Evolutionary conservation across 1,140 invertebrate species (phyloP), one percentile per base, ranked within the genome.

Genomic region (Drosophila navojoa): DNA sequence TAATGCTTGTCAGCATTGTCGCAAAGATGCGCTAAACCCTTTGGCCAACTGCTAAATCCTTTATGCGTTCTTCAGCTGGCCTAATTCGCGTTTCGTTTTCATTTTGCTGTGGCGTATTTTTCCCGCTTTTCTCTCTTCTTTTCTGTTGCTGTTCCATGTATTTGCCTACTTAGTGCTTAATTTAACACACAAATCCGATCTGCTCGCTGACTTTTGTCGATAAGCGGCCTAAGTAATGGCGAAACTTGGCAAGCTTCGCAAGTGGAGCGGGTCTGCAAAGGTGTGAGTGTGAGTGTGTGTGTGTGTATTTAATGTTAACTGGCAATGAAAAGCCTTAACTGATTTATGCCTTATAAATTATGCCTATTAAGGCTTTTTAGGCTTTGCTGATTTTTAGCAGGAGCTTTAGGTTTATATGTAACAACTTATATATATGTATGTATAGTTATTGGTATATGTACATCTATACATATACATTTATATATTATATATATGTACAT

Each of bases 101-200:
- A 62, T 87, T 87, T 66, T 69, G 44, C 52, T 58, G 42, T 68
- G 19, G 19, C 19, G 19, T 19, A 19, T 19, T 19, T 19, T 19
- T 19, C 49, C 4, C 25, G 25, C 25, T 27, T 71, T 77, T 50
- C 5, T 2, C 11, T 2, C 63, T 42, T 5, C 5, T 32, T 7
- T 7, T 15, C 16, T 6, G 0, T 6, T 15, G 13, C 13, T 19
- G 19, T 19, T 42, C 42, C 42, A 44, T 62, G 57, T 67, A 69
- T 68, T 75, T 63, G 35, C 71, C 79, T 64, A 76, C 74, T 87
- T 81, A 81, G 64, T 78, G 72, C 79, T 81, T 87, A 87, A 86
- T 87, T 86, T 79, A 87, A 87, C 29, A 73, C 80, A 87, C 82
- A 86, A 87, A 72, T 86, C 76, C 75, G 82, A 87, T 87, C 78